Percentiles rank a stretch among this genome's conserved stretches.
phyloP scores from a whole-genome alignment of 2,888 invertebrate genomes.

The Lithophane ornitopus region DNA sequence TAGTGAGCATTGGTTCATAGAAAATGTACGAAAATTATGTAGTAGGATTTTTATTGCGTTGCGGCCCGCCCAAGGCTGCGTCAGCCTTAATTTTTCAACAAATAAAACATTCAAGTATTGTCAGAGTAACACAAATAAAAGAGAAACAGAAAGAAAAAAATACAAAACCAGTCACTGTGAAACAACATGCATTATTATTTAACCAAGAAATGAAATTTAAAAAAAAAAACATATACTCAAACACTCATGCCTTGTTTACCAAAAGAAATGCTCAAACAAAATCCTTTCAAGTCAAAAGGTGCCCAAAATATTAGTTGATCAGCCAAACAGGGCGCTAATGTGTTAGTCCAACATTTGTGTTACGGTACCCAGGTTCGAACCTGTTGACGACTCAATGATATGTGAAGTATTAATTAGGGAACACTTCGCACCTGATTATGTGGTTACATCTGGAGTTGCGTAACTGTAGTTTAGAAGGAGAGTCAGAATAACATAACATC shows the following conservation, averaged over 20 bases:
- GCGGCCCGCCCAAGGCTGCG: neutral
- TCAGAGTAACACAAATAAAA: neutral
- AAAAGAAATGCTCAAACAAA: slow-evolving; percentile 31
- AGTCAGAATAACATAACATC: neutral
- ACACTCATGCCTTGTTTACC: slow-evolving; percentile 27
- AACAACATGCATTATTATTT: slow-evolving; percentile 20
- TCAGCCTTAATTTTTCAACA: too few relatives aligned
- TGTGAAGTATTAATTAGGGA: slow-evolving; percentile 70
- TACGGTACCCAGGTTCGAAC: slow-evolving; percentile 65
- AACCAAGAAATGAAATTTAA: neutral
- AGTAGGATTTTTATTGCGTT: too few relatives aligned
- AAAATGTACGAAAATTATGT: too few relatives aligned
- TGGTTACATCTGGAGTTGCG: slow-evolving; percentile 56
- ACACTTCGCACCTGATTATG: slow-evolving; percentile 69
- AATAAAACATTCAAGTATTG: neutral
- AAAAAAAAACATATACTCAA: neutral
- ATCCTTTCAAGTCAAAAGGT: slow-evolving; percentile 25
- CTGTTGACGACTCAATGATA: slow-evolving; percentile 69
- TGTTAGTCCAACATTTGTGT: slow-evolving; percentile 58
- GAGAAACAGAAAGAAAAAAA: neutral
- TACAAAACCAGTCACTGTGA: neutral
- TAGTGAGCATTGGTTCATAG: too few relatives aligned
- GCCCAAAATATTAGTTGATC: slow-evolving; percentile 47
- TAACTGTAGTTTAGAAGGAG: slow-evolving; percentile 55
- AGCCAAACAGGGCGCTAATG: slow-evolving; percentile 57